phyloP scores from a whole-genome alignment of 2,888 invertebrate species.

The Caenorhabditis imperialis region DNA sequence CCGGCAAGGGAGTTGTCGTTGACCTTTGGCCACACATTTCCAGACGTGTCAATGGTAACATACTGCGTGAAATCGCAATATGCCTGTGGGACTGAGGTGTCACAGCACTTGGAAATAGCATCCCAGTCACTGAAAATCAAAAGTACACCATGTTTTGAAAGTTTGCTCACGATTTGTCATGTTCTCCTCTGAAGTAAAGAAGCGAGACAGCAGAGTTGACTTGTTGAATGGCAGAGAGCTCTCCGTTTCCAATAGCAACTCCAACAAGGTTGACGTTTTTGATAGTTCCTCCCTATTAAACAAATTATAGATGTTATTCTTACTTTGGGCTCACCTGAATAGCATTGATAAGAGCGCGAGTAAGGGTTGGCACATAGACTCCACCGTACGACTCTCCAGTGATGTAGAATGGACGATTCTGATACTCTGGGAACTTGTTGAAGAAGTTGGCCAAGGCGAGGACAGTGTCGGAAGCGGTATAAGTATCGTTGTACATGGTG shows the following conservation, averaged over 20 bases:
- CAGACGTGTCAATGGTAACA: constrained; percentile 65
- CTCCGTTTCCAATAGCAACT: constrained; percentile 76
- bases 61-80: constrained; percentile 67
- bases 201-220: constrained; percentile 69
- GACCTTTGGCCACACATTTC: constrained; percentile 66
- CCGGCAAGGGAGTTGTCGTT: constrained; percentile 54
- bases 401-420: constrained; percentile 79
- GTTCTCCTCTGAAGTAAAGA: constrained; percentile 67
- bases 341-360: constrained; percentile 56
- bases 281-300: constrained; percentile 39
- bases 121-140: constrained; percentile 62
- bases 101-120: constrained; percentile 59
- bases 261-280: constrained; percentile 68
- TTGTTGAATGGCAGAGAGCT: constrained; percentile 70
- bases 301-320: not conserved
- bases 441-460: constrained; percentile 80
- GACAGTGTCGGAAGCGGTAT: constrained; percentile 79
- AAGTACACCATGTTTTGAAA: not conserved
- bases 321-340: constrained; percentile 11
- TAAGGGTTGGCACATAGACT: constrained; percentile 79
- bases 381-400: constrained; percentile 79
- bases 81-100: constrained; percentile 51
- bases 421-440: constrained; percentile 79
- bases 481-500: constrained; percentile 65
- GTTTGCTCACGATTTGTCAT: constrained; percentile 60